These are phyloP conservation scores for Ctenochaetus hawaiiensis DNA, from an alignment of 2,797 vertebrate species.

Conservation along the genomic window DNA sequence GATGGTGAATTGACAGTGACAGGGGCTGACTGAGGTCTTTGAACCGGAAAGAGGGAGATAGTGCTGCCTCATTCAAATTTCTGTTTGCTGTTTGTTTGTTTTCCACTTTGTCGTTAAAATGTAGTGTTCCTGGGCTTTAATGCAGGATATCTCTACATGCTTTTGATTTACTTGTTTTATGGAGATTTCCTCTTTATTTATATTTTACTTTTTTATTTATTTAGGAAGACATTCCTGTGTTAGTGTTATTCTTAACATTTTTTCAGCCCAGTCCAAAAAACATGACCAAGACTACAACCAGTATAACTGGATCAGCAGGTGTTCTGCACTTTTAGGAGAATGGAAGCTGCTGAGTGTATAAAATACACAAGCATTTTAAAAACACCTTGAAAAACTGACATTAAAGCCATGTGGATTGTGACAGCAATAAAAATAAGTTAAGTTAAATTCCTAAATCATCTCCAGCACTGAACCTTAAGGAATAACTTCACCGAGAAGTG, in stretches of 20 bases:
- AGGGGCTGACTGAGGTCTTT: slow-evolving; percentile 27
- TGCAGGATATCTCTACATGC: neutral
- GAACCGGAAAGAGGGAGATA: slow-evolving; percentile 10
- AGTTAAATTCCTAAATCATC: slow-evolving; percentile 10
- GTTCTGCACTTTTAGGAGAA: slow-evolving; percentile 20
- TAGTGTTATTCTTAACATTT: slow-evolving; percentile 21
- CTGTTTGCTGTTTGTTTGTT: slow-evolving; percentile 27
- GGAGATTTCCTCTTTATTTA: slow-evolving; percentile 13
- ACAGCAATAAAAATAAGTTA: slow-evolving; percentile 12
- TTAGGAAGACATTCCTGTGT: slow-evolving; percentile 11
- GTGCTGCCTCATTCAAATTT: slow-evolving; percentile 19
- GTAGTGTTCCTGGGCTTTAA: neutral
- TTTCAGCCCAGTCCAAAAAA: slow-evolving; percentile 24
- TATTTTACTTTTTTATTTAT: slow-evolving; percentile 26
- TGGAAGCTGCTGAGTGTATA: slow-evolving; percentile 44
- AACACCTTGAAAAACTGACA: slow-evolving; percentile 33
- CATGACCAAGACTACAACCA: slow-evolving; percentile 32
- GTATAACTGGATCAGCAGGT: slow-evolving; percentile 49
- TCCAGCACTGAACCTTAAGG: neutral
- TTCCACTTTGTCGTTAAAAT: slow-evolving; percentile 10
- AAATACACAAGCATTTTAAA: slow-evolving; percentile 18
- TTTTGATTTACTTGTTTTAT: slow-evolving; percentile 25
- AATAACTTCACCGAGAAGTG: slow-evolving; percentile 10
- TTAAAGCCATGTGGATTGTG: slow-evolving; percentile 33
- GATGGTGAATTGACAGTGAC: slow-evolving; percentile 41